A percentile compares a stretch with the other conserved stretches of the same genome.
These are phyloP conservation scores for Carcharodon carcharias DNA, from an alignment of 2,797 vertebrate species.

Conservation along the genomic window DNA sequence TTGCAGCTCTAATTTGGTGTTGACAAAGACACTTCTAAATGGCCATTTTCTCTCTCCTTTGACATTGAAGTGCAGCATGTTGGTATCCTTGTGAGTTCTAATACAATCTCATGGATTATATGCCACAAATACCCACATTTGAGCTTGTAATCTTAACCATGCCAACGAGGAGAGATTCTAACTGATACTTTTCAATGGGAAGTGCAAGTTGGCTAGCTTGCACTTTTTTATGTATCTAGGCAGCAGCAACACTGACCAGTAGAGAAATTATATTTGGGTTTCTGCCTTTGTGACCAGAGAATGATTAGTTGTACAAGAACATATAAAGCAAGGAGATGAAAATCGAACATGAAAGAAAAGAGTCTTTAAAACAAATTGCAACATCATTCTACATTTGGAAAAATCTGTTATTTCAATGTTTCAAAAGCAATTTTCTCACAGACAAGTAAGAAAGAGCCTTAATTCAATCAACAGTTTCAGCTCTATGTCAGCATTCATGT, in stretches of 20 bases:
- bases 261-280: background rate
- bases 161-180: background rate
- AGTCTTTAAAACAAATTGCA: background rate
- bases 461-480: background rate
- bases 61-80: background rate
- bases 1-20: background rate
- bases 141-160: background rate
- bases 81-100: background rate
- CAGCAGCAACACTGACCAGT: background rate
- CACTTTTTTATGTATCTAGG: background rate
- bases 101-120: background rate
- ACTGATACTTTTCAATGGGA: background rate
- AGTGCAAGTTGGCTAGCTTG: background rate
- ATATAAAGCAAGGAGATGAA: background rate
- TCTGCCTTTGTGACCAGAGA: background rate
- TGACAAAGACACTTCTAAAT: background rate
- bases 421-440: background rate
- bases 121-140: background rate
- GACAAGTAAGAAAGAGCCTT: background rate
- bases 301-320: background rate
- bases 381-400: background rate
- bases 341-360: background rate
- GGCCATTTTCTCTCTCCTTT: background rate
- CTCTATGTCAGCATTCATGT: background rate
- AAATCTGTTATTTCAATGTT: constrained; percentile 1